Evolutionary conservation across 2,113 vertebrate species (phyloP).

Genomic region (Podarcis cretensis): DNA sequence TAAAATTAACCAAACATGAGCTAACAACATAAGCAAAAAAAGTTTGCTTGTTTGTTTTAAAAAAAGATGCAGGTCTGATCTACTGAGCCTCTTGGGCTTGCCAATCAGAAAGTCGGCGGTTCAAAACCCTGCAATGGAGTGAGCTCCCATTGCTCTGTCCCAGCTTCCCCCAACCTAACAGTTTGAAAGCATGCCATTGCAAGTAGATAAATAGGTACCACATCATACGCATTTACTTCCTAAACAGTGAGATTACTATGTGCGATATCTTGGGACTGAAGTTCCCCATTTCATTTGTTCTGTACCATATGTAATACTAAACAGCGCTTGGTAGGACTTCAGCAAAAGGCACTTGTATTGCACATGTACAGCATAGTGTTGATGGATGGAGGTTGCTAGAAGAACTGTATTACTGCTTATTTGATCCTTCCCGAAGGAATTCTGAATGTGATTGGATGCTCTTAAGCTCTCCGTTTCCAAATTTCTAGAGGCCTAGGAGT

Average conservation of each 20-base stretch:
- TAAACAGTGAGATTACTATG: not conserved
- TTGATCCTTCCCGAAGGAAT: conserved; percentile 5
- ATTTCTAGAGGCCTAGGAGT: not conserved
- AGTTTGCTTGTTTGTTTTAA: too few relatives aligned
- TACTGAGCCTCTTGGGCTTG: too few relatives aligned
- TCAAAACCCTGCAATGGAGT: too few relatives aligned
- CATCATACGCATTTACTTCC: not conserved
- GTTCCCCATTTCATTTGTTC: not conserved
- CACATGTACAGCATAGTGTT: not conserved
- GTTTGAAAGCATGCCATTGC: too few relatives aligned
- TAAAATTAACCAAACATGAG: not conserved
- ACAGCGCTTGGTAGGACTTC: not conserved
- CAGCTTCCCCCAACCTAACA: too few relatives aligned
- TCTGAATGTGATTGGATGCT: not conserved
- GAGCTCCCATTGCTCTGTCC: too few relatives aligned
- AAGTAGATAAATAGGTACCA: too few relatives aligned
- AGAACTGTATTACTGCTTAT: not conserved
- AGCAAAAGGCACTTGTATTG: not conserved
- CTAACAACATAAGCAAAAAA: too few relatives aligned
- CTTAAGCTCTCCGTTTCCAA: not conserved
- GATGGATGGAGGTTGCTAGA: not conserved
- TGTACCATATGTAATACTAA: not conserved
- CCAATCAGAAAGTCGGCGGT: too few relatives aligned
- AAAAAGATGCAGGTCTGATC: too few relatives aligned
- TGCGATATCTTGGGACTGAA: not conserved